Base-by-base conservation (phyloP, 2,888 invertebrate genomes). In the Gastrophysa polygoni region DNA sequence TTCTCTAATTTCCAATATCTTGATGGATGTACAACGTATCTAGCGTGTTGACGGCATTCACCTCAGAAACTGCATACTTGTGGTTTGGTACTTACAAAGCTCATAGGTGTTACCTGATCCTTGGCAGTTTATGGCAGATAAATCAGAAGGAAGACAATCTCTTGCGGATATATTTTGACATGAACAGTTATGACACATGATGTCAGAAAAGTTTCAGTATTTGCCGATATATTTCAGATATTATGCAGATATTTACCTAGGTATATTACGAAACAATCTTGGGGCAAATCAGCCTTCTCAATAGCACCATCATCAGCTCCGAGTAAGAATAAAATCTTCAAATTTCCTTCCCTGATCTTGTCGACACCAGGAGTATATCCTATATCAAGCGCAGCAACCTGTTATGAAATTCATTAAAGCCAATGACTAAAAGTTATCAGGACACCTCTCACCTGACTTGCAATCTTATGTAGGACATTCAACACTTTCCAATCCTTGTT, bases 401-500 rank as follows among this genome's bases (percentile, higher is more conserved):
- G 61, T 8, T 64, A 61, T 8, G 6, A 55, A 57, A 21, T 52
- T 28, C 10, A 49, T 21, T 34, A 44, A 32, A 7, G 28, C 10
- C 10, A 55, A 17, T 32, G 47, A 34, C 38, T 20, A 21, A n/a
- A 46, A 17, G 46, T 14, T 1, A 14, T 14, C 38, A 3, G 11
- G 38, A 14, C 14, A 38, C n/a, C 1, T 60, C 49, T 65, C 69
- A 80, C 80, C 83, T 94, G 93, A 1, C 93, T 91, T 7, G 96
- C 95, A 64, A 93, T 95, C 75, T 93, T 90, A 77, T 99, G 98
- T 24, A 99, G 86, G 17, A 99, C 89, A 82, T 99, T 99, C 75
- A 99, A 85, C 1, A 97, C 91, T 83, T 93, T 89, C 84, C 86
- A 85, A 66, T 85, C 84, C 61, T 83, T 77, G 3, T 87, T 82